Evolutionary conservation across 2,888 invertebrate genomes (phyloP).

Genomic region (Diaphora mendica): DNA sequence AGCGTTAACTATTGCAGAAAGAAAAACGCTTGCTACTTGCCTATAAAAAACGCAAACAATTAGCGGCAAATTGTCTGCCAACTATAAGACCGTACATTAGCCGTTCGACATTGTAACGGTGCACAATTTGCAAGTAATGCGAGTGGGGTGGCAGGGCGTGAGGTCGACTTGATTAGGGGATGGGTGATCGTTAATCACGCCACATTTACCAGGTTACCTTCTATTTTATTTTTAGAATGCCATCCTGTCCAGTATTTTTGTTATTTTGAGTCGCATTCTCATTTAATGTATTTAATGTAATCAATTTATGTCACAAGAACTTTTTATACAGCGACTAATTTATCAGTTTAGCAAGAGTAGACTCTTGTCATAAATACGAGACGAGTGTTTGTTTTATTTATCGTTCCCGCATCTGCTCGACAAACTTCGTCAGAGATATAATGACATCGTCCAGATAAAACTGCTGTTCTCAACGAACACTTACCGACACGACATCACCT

Average conservation of each 20-base stretch:
- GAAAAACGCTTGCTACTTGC: too few species aligned
- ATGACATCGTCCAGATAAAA: background rate
- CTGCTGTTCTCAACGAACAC: background rate
- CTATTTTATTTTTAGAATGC: slow-evolving; percentile 26
- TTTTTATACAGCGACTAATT: background rate
- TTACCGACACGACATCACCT: rapidly evolving
- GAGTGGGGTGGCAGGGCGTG: background rate
- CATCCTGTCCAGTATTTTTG: slow-evolving; percentile 12
- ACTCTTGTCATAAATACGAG: background rate
- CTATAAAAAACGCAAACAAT: too few species aligned
- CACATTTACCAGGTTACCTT: slow-evolving; percentile 22
- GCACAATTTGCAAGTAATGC: slow-evolving; percentile 30
- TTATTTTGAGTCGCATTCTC: background rate
- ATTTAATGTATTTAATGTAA: too few species aligned
- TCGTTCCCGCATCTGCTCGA: too few species aligned
- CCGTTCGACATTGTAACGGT: slow-evolving; percentile 9
- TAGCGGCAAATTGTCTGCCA: background rate
- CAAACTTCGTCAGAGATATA: too few species aligned
- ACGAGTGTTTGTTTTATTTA: too few species aligned
- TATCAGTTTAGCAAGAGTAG: background rate
- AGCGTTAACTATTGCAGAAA: too few species aligned
- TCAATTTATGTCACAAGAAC: background rate
- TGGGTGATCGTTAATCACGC: slow-evolving; percentile 32
- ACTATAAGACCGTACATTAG: background rate
- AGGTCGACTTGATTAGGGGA: background rate